Conservation (phyloP, 2,888 invertebrate species). For the Nymphalis c-album region DNA sequence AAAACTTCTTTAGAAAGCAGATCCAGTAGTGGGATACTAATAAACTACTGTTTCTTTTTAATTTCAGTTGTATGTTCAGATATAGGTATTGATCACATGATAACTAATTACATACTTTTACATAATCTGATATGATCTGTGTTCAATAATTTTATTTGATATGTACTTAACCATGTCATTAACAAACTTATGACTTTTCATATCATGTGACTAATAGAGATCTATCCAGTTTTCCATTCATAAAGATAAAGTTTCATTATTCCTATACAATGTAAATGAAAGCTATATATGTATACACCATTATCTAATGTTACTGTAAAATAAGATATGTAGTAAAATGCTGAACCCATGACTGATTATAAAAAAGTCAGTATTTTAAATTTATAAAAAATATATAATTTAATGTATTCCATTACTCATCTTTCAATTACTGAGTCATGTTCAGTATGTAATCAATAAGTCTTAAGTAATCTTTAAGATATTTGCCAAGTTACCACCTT, state of each 20-base stretch:
- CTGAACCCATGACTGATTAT: neutral
- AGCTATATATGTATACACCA: too few relatives aligned
- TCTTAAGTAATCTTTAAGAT: too few relatives aligned
- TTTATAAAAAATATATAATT: too few relatives aligned
- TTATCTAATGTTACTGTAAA: too few relatives aligned
- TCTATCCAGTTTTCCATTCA: neutral
- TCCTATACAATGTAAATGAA: too few relatives aligned
- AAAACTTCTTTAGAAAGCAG: neutral
- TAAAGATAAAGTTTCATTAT: neutral
- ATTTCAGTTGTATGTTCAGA: too few relatives aligned
- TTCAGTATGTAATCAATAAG: too few relatives aligned
- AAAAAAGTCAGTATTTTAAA: neutral
- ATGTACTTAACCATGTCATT: neutral
- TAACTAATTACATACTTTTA: neutral
- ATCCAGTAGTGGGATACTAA: too few relatives aligned
- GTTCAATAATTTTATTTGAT: neutral
- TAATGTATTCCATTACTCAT: too few relatives aligned
- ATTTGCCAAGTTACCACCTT: too few relatives aligned
- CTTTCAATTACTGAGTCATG: too few relatives aligned
- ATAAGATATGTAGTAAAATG: neutral
- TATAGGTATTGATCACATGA: neutral
- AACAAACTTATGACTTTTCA: neutral
- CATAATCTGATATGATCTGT: neutral
- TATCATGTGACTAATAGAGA: slow-evolving; percentile 2
- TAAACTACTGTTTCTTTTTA: too few relatives aligned